These are phyloP conservation scores for Bombus affinis DNA, from an alignment of 1,140 invertebrate species.

Conservation along the genomic window DNA sequence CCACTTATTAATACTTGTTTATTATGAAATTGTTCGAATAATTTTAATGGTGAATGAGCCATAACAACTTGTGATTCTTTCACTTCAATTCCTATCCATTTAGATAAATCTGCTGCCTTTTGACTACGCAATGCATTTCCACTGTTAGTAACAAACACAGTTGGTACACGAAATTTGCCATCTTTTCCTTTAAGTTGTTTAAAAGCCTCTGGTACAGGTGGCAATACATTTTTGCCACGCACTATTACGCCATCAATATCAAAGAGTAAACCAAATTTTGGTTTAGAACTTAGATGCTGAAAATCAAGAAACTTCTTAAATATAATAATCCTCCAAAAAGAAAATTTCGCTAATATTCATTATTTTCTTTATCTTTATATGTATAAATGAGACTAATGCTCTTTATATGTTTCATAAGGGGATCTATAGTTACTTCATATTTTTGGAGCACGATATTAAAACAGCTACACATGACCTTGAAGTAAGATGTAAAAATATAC, in stretches of 20 bases:
- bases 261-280: constrained; percentile 87
- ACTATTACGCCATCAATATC: constrained; percentile 90
- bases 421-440: constrained; percentile 28
- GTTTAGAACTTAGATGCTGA: constrained; percentile 75
- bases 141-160: constrained; percentile 88
- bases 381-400: neutral
- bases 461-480: constrained; percentile 16
- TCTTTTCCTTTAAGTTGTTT: constrained; percentile 83
- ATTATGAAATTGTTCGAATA: constrained; percentile 86
- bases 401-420: neutral
- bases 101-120: constrained; percentile 86
- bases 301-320: constrained; percentile 43
- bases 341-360: neutral
- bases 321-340: neutral
- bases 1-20: constrained; percentile 87
- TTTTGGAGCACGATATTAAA: constrained; percentile 22
- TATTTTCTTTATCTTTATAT: neutral
- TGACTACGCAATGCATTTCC: constrained; percentile 84
- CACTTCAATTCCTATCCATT: constrained; percentile 86
- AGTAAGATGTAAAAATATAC: constrained; percentile 59
- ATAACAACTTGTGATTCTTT: constrained; percentile 87
- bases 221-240: constrained; percentile 85
- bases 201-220: constrained; percentile 85
- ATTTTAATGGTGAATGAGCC: constrained; percentile 87
- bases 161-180: constrained; percentile 86